A percentile compares a stretch with the other conserved stretches of the same genome.
phyloP scores from a whole-genome alignment of 2,113 vertebrate genomes.

The Corapipo altera region DNA sequence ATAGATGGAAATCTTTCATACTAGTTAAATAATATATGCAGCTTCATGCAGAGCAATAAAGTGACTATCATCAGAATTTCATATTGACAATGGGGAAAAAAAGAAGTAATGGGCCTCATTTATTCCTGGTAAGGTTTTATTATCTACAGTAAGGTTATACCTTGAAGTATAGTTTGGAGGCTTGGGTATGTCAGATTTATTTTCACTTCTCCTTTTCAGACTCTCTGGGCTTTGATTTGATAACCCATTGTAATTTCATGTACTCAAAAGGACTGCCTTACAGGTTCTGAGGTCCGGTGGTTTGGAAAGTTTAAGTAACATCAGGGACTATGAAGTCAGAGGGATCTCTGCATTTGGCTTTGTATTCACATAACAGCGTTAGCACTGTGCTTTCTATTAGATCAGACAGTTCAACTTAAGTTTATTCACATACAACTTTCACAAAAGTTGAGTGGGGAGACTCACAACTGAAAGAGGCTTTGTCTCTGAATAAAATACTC shows the following conservation, averaged over 20 bases:
- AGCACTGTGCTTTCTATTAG: not conserved
- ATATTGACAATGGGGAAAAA: constrained; percentile 14
- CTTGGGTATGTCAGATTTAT: not conserved
- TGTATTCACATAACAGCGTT: not conserved
- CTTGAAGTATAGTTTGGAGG: not conserved
- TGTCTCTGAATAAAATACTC: not conserved
- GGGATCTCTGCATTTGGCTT: not conserved
- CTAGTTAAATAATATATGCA: constrained; percentile 40
- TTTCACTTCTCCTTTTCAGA: not conserved
- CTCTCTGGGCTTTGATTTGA: not conserved
- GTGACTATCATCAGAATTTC: constrained; percentile 33
- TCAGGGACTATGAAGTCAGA: not conserved
- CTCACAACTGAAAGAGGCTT: not conserved
- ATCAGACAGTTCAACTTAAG: not conserved
- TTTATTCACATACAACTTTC: not conserved
- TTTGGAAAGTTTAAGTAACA: not conserved
- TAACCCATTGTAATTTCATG: not conserved
- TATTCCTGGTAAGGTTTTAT: constrained; percentile 16
- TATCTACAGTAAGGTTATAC: not conserved
- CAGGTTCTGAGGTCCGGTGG: not conserved
- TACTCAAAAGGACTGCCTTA: not conserved
- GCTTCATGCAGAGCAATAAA: constrained; percentile 25
- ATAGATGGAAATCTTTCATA: constrained; percentile 28
- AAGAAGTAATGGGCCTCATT: constrained; percentile 10
- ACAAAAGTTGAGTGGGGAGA: not conserved